Evolutionary conservation across 2,797 vertebrate species (phyloP).

Genomic region (Pipistrellus pygmaeus): DNA sequence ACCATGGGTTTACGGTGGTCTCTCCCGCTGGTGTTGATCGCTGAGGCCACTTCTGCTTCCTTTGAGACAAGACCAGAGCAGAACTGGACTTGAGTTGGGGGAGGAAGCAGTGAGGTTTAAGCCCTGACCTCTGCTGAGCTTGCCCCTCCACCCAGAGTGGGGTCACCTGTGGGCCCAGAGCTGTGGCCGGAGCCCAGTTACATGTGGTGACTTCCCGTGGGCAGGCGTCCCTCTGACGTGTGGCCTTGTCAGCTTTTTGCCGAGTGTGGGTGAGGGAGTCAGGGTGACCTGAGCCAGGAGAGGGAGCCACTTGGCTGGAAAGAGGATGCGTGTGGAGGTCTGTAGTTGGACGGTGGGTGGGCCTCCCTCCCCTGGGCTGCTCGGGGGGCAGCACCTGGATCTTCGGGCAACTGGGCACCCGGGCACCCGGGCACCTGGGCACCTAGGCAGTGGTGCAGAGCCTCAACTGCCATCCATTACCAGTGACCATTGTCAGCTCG

Average conservation of each 20-base stretch:
- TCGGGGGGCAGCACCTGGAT: too few species aligned
- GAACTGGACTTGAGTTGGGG: rapidly evolving
- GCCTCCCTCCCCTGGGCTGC: too few species aligned
- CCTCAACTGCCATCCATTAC: neutral
- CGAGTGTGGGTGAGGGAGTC: neutral
- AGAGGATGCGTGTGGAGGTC: too few species aligned
- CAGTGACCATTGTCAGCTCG: neutral
- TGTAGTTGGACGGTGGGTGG: too few species aligned
- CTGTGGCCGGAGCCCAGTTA: neutral
- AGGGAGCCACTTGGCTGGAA: neutral
- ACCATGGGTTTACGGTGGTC: neutral
- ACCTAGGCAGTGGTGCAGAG: neutral
- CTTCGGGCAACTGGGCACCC: too few species aligned
- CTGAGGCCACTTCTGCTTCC: neutral
- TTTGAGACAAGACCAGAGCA: too few species aligned
- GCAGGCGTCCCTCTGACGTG: neutral
- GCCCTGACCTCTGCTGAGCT: neutral
- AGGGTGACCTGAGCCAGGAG: neutral
- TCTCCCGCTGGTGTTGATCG: neutral
- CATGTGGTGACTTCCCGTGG: neutral
- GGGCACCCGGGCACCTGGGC: too few species aligned
- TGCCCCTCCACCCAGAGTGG: too few species aligned
- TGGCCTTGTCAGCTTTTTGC: neutral
- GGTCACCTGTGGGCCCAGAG: neutral
- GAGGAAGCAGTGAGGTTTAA: neutral